A percentile compares a stretch with the other conserved stretches of the same genome.
These are phyloP conservation scores for Rhodinocichla rosea DNA, from an alignment of 2,113 vertebrate genomes.

Conservation along the genomic window DNA sequence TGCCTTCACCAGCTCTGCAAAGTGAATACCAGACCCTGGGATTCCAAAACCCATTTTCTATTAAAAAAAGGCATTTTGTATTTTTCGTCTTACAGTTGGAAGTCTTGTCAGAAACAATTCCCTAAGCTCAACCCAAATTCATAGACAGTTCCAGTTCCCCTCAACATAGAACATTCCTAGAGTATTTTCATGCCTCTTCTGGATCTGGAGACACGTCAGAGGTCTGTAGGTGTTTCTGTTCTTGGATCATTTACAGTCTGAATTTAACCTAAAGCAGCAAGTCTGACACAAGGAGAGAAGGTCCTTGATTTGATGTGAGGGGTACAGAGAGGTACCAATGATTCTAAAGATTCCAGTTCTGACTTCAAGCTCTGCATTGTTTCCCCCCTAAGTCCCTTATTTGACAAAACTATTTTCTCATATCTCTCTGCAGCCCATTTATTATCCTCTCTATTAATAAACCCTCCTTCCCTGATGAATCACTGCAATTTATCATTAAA, in stretches of 20 bases:
- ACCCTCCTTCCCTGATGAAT: slow-evolving; percentile 25
- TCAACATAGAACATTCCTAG: background rate
- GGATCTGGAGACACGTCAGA: background rate
- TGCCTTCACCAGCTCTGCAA: background rate
- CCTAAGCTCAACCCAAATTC: background rate
- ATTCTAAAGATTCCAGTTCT: background rate
- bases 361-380: background rate
- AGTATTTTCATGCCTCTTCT: background rate
- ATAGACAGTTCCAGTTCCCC: background rate
- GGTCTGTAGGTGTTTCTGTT: background rate
- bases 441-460: slow-evolving; percentile 23
- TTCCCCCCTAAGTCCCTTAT: background rate
- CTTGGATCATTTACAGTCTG: background rate
- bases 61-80: background rate
- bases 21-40: background rate
- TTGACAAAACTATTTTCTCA: slow-evolving; percentile 35
- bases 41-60: background rate
- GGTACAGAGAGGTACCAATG: background rate
- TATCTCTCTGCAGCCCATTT: background rate
- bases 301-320: background rate
- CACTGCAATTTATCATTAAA: slow-evolving; percentile 52
- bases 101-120: background rate
- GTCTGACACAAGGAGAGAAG: background rate
- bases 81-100: background rate
- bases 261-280: background rate